Evolutionary conservation across 2,888 invertebrate species (phyloP), one percentile per base, ranked within the genome.

Genomic region (Hyppa rectilinea): DNA sequence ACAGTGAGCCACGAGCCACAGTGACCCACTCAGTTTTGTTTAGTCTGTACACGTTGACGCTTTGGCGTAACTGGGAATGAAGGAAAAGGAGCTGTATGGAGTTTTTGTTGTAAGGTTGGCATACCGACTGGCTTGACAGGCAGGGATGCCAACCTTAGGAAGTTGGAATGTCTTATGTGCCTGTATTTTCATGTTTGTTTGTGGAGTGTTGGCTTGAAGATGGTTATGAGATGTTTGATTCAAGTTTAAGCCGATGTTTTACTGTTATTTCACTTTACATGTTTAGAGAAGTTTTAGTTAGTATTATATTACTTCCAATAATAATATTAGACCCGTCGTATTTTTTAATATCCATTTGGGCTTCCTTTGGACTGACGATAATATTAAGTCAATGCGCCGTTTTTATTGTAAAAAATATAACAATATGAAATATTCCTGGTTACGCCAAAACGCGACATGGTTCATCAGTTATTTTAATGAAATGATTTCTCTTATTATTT

Each of bases 1-100:
- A 53, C 66, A 98, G 95, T 98, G 97, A 94, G 81, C 71, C 12
- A 36, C n/a, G 43, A 61, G 40, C 62, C 52, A 45, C 73, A 52
- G 72, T 77, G 70, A 77, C 34, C 73, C 53, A 68, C 47, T 55
- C 64, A 67, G 50, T 60, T 82, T 79, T 79, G 53, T 73, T 84
- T 82, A 66, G 61, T 70, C 70, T 49, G 38, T 70, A 55, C 61
- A 69, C 43, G 58, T 71, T n/a, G 12, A 31, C 45, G 55, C 56
- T 45, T 75, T 81, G 86, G 72, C 81, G 74, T 82, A 70, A 72
- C 67, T 82, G 43, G 70, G 55, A 61, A 65, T 71, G 53, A 76
- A 1, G 29, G 23, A n/a, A 58, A 40, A 58, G 67, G 29, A 43
- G 17, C 45, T 29, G 29, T 59, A 40, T 10, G 34, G 29, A 29